Evolutionary conservation across 2,888 invertebrate species (phyloP).

Genomic region (Drosophila glabriapex): DNA sequence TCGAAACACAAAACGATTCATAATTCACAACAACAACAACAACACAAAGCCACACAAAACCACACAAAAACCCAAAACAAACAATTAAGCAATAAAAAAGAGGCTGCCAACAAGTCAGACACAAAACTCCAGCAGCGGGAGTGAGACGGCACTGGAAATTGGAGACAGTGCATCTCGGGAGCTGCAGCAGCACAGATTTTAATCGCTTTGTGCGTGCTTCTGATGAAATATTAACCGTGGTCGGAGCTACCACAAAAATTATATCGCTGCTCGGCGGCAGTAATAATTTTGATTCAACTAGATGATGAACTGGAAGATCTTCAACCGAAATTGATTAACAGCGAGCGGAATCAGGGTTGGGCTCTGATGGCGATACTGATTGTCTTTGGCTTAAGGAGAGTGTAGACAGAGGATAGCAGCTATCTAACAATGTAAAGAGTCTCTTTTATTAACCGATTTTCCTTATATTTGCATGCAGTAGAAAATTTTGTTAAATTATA

Average conservation of each 20-base stretch:
- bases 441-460: neutral
- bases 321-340: constrained; percentile 12
- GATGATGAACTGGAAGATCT: constrained; percentile 38
- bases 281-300: constrained; percentile 36
- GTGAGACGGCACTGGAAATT: constrained; percentile 39
- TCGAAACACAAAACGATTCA: constrained; percentile 67
- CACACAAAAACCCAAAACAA: constrained; percentile 51
- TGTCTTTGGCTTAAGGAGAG: neutral
- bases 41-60: constrained; percentile 40
- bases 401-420: neutral
- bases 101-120: neutral
- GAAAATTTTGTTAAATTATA: neutral
- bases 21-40: constrained; percentile 51
- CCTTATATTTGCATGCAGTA: neutral
- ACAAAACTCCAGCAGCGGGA: neutral
- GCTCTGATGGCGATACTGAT: neutral
- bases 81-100: constrained; percentile 81
- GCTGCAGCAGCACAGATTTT: constrained; percentile 47
- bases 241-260: constrained; percentile 37
- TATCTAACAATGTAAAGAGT: fast-evolving
- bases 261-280: constrained; percentile 9
- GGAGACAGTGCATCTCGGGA: constrained; percentile 71
- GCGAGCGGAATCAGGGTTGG: neutral
- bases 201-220: constrained; percentile 73
- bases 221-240: constrained; percentile 52